phyloP scores from a whole-genome alignment of 2,888 invertebrate species.

The Metellina segmentata region DNA sequence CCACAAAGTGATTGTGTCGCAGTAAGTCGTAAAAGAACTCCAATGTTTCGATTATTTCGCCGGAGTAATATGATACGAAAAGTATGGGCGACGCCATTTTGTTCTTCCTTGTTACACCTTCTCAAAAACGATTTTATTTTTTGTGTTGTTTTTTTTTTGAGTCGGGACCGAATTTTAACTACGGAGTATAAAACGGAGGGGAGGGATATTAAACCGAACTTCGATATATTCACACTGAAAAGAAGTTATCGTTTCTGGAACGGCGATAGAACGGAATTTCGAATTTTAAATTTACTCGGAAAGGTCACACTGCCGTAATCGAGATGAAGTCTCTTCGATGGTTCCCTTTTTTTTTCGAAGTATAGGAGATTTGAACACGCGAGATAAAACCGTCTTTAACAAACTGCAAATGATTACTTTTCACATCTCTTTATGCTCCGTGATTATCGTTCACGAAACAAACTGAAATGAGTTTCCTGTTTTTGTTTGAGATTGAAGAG shows the following conservation, averaged over 20 bases:
- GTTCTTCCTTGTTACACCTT: not conserved
- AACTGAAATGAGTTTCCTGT: no score
- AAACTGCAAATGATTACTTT: no score
- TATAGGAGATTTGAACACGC: not conserved
- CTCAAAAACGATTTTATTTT: not conserved
- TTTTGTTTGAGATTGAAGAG: no score
- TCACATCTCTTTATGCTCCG: no score
- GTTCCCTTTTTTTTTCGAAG: not conserved
- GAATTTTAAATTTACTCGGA: not conserved
- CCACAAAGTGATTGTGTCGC: not conserved
- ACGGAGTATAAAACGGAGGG: not conserved
- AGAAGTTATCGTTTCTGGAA: not conserved
- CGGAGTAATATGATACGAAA: not conserved
- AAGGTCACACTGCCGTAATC: not conserved
- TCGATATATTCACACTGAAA: not conserved
- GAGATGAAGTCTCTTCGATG: not conserved
- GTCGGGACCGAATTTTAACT: not conserved
- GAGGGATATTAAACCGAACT: not conserved
- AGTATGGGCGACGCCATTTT: not conserved
- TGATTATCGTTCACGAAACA: no score
- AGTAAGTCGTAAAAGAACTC: not conserved
- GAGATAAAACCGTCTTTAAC: not conserved
- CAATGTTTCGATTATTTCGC: not conserved
- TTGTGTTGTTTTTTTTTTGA: not conserved
- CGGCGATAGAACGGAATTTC: not conserved